Evolutionary conservation across 1,140 invertebrate genomes (phyloP), one percentile per base, ranked within the genome.

Genomic region (Heliothis subflexa): DNA sequence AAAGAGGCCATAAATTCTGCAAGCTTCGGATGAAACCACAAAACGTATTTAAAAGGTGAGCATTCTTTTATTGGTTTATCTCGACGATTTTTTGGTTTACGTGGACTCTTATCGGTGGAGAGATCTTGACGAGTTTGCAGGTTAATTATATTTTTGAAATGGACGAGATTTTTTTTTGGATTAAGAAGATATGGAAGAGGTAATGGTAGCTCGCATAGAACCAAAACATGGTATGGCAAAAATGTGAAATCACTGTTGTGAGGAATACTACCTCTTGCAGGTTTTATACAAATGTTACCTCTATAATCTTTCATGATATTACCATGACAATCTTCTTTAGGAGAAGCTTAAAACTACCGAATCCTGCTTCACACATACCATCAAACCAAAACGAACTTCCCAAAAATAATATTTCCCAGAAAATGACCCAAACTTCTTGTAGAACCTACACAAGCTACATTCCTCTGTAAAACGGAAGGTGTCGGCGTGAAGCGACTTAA

Each of bases 1-100:
- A 76, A 80, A 78, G 54, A 13, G 13, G 47, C 55, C 14, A 75
- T 79, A 79, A 75, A 79, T 79, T 79, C 25, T 73, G 47, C 50
- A 10, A 28, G 54, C 33, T 45, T 33, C 52, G 54, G 76, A 57
- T 45, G 16, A 55, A 55, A 71, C 49, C 50, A 3, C 66, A 14
- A 50, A 18, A 52, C 47, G 66, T 70, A 70, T 70, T 70, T 28
- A 52, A 70, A 70, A 70, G 21, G 18, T 25, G 66, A 18, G 66
- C 18, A 28, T 21, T 50, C 21, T 13, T 50, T 70, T 70, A 70
- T 70, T 70, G 13, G 47, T 28, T 70, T 70, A 70, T 70, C 66
- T 70, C 13, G 47, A 40, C 33, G 47, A 47, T 9, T 28, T 52
- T 50, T 70, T 50, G 13, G 21, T 28, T 25, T 50, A n/a, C 66